These are phyloP conservation scores for Rhinolophus sinicus DNA, from an alignment of 2,113 vertebrate species.

Conservation along the genomic window DNA sequence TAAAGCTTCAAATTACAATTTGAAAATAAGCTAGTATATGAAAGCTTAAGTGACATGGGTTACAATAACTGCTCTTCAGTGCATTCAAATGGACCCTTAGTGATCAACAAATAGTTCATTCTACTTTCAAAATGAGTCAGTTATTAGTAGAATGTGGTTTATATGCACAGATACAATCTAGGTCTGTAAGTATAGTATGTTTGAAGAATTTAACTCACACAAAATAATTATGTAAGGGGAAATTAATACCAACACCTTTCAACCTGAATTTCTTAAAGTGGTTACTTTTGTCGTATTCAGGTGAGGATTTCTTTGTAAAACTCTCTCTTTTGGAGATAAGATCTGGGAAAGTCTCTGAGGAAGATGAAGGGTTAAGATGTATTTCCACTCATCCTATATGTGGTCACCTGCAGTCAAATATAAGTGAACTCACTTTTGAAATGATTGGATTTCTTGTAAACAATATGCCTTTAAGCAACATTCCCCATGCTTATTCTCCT, in stretches of 20 bases:
- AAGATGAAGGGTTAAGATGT: conserved; percentile 14
- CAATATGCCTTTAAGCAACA: background rate
- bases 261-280: conserved; percentile 9
- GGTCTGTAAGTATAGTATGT: background rate
- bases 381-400: background rate
- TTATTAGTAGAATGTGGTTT: background rate
- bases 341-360: background rate
- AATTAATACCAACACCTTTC: background rate
- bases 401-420: background rate
- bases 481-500: background rate
- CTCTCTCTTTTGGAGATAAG: background rate
- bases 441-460: background rate
- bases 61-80: background rate
- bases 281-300: conserved; percentile 2
- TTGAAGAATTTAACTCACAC: background rate
- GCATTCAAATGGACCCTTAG: background rate
- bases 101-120: background rate
- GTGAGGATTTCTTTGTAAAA: background rate
- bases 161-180: background rate
- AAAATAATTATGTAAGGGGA: conserved; percentile 22
- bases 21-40: background rate
- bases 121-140: background rate
- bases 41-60: background rate
- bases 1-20: conserved; percentile 12
- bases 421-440: background rate